Evolutionary conservation across 2,888 invertebrate species (phyloP).

Genomic region (Lamproptera curius): DNA sequence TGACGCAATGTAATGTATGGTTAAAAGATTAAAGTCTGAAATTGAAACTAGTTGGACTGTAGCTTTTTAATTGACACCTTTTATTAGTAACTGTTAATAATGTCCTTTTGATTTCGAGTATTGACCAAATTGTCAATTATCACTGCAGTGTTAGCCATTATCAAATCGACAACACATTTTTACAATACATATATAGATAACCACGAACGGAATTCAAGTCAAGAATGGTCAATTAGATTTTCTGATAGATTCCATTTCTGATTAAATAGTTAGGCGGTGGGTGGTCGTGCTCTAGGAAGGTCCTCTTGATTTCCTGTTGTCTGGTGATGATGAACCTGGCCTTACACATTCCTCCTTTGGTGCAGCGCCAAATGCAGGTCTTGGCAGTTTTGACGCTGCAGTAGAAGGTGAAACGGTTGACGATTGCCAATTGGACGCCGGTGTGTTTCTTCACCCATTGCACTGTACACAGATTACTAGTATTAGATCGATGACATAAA

Average conservation of each 20-base stretch:
- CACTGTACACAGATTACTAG: constrained; percentile 24
- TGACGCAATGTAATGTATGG: no score
- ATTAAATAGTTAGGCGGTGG: constrained; percentile 24
- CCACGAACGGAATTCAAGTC: no score
- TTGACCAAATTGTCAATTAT: no score
- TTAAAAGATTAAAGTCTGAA: no score
- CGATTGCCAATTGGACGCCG: constrained; percentile 35
- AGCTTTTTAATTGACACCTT: no score
- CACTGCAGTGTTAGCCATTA: no score
- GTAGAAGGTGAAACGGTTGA: constrained; percentile 40
- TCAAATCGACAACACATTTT: no score
- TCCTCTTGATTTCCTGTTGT: background rate
- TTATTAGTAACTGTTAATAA: no score
- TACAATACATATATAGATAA: no score
- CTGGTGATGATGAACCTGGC: constrained; percentile 26
- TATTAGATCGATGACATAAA: background rate
- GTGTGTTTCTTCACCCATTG: constrained; percentile 38
- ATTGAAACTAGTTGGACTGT: no score
- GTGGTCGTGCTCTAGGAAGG: constrained; percentile 24
- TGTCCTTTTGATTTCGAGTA: no score
- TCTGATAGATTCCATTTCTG: constrained; percentile 18
- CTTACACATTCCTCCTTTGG: constrained; percentile 32
- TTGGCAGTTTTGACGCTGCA: constrained; percentile 18
- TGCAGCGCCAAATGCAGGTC: constrained; percentile 32
- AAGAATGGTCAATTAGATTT: no score